A percentile compares a stretch with the other conserved stretches of the same genome.
phyloP scores from a whole-genome alignment of 2,888 invertebrate species.

The Xanthia icteritia region DNA sequence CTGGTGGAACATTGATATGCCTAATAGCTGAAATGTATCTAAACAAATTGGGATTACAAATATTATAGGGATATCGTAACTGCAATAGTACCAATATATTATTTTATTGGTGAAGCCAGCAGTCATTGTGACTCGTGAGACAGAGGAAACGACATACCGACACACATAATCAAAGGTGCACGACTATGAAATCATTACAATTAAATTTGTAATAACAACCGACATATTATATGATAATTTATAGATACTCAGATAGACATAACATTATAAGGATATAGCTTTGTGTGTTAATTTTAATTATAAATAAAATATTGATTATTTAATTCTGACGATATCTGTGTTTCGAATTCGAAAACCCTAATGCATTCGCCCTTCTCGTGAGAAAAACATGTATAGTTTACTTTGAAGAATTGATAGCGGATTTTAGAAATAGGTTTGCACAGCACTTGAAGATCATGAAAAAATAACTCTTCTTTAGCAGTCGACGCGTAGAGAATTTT shows the following conservation, averaged over 20 bases:
- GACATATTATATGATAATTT: conserved; percentile 60
- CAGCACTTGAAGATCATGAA: neutral
- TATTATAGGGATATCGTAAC: neutral
- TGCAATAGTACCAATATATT: neutral
- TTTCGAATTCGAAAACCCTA: neutral
- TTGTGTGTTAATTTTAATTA: conserved; percentile 53
- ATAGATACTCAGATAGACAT: conserved; percentile 23
- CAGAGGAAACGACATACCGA: conserved; percentile 20
- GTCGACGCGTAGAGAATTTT: neutral
- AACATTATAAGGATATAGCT: conserved; percentile 20
- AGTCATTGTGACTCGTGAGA: conserved; percentile 8
- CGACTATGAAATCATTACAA: conserved; percentile 44
- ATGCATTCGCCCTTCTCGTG: neutral
- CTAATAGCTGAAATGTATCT: neutral
- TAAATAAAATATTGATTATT: conserved; percentile 14
- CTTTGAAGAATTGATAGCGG: neutral
- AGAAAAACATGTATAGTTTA: neutral
- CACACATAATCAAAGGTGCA: conserved; percentile 9
- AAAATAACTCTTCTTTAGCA: neutral
- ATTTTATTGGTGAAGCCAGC: neutral
- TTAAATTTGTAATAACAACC: conserved; percentile 33
- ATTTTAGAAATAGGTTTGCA: neutral
- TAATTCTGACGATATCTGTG: neutral
- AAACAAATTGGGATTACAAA: neutral
- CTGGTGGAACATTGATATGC: neutral